Conservation (phyloP, 2,888 invertebrate genomes). For the Idaea dimidiata region DNA sequence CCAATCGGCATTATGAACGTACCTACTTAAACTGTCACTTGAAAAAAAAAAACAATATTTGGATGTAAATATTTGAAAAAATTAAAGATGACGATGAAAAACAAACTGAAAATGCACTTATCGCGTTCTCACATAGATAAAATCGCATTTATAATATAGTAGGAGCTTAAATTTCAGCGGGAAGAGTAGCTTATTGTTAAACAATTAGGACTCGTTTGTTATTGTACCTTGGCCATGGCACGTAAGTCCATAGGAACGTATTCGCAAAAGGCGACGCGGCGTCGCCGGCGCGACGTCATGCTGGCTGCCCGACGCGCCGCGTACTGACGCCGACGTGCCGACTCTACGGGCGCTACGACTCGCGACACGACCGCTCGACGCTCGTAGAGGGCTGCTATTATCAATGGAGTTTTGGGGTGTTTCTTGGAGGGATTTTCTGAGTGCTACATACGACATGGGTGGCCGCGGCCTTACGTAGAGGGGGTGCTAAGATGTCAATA, state of each 20-base stretch:
- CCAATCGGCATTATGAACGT: too few relatives aligned
- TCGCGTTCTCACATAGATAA: not conserved
- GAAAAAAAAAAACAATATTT: too few relatives aligned
- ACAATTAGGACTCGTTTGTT: constrained; percentile 5
- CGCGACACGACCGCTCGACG: not conserved
- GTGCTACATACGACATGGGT: too few relatives aligned
- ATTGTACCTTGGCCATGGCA: constrained; percentile 72
- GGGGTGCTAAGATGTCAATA: too few relatives aligned
- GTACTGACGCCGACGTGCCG: constrained; percentile 47
- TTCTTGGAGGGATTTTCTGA: too few relatives aligned
- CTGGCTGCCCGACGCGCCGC: constrained; percentile 58
- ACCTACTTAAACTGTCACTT: too few relatives aligned
- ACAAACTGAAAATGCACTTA: not conserved
- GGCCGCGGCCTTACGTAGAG: too few relatives aligned
- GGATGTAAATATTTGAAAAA: not conserved
- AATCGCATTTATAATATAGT: too few relatives aligned
- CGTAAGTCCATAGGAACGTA: constrained; percentile 73
- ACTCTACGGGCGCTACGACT: constrained; percentile 8
- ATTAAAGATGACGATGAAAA: not conserved
- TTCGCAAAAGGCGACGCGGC: constrained; percentile 74
- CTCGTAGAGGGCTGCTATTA: not conserved
- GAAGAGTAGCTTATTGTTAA: not conserved
- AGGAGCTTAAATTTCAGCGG: not conserved
- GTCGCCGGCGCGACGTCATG: constrained; percentile 71
- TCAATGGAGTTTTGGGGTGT: not conserved